These are phyloP conservation scores for Caenorhabditis elegans DNA, from an alignment of 1,140 invertebrate genomes.

Conservation along the genomic window DNA sequence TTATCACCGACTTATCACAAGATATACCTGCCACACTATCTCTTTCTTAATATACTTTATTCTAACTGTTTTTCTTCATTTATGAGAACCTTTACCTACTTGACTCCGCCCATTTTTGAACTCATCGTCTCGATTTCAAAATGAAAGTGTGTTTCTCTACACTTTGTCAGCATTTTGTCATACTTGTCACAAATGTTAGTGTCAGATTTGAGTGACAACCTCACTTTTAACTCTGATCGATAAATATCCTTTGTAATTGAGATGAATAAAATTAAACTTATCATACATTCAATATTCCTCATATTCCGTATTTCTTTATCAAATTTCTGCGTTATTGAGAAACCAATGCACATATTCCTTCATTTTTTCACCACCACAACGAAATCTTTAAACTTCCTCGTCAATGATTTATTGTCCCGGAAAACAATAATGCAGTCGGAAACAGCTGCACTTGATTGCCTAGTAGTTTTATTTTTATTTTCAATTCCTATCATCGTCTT, in stretches of 20 bases:
- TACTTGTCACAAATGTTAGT: neutral
- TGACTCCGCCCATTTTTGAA: neutral
- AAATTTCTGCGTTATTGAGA: no score
- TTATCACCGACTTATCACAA: slow-evolving; percentile 20
- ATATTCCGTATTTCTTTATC: no score
- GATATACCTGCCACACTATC: neutral
- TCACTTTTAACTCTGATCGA: neutral
- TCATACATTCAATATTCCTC: no score
- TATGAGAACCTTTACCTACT: neutral
- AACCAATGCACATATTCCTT: neutral
- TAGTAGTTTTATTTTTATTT: neutral
- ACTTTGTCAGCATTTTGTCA: neutral
- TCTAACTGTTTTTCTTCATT: neutral
- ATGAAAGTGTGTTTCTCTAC: neutral
- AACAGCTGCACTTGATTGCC: slow-evolving; percentile 2
- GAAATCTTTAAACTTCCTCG: slow-evolving; percentile 11
- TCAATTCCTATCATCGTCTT: no score
- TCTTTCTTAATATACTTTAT: neutral
- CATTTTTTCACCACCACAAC: neutral
- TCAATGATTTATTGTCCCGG: slow-evolving; percentile 14
- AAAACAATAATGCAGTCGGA: neutral
- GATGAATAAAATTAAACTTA: no score
- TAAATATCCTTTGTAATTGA: no score
- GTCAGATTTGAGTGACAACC: neutral
- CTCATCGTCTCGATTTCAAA: neutral